phyloP scores from a whole-genome alignment of 2,113 vertebrate genomes.

The Callaeas wilsoni region DNA sequence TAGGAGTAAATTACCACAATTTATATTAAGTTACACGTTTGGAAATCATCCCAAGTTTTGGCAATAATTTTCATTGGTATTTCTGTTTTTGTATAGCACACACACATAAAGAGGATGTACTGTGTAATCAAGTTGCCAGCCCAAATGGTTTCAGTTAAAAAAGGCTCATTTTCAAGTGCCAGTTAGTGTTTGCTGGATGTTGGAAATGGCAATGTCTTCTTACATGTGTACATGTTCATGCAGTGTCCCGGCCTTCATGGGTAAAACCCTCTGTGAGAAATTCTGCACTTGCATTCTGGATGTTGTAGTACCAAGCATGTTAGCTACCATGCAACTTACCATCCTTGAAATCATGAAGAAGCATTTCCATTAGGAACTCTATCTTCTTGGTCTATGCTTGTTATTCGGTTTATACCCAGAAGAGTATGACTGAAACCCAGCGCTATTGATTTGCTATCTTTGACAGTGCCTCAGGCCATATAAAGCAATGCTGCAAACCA shows the following conservation, averaged over 20 bases:
- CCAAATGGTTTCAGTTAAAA: not conserved
- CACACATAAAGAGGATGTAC: not conserved
- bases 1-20: not conserved
- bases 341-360: not conserved
- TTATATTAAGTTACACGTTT: not conserved
- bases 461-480: not conserved
- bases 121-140: not conserved
- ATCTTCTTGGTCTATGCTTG: not conserved
- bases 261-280: not conserved
- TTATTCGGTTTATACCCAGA: not conserved
- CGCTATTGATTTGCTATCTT: not conserved
- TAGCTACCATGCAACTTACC: not conserved
- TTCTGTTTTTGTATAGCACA: not conserved
- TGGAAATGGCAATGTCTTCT: not conserved
- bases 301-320: not conserved
- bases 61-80: not conserved
- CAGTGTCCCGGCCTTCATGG: fast-evolving
- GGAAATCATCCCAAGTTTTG: not conserved
- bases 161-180: not conserved
- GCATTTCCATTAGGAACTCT: not conserved
- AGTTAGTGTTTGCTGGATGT: not conserved
- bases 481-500: not conserved
- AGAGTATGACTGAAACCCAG: not conserved
- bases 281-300: not conserved
- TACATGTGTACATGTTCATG: fast-evolving